phyloP scores from a whole-genome alignment of 2,797 vertebrate species.

The Microcaecilia unicolor region DNA sequence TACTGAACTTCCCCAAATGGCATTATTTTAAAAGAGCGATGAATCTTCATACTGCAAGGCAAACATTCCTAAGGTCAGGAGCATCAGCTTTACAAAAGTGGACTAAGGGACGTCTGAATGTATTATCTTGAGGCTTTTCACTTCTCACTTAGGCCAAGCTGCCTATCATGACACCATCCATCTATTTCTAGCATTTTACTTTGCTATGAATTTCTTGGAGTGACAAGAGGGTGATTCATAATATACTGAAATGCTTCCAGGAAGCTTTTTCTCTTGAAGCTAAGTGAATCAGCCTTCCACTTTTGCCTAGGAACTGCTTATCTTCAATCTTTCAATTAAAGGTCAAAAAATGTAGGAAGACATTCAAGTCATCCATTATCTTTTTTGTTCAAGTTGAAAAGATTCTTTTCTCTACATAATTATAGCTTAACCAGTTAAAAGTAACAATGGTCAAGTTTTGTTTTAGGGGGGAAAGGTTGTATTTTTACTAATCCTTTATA shows the following conservation, averaged over 20 bases:
- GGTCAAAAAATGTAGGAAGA: slow-evolving; percentile 53
- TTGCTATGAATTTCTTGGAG: slow-evolving; percentile 45
- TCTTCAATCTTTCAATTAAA: slow-evolving; percentile 67
- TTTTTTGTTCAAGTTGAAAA: slow-evolving; percentile 16
- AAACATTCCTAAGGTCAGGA: slow-evolving; percentile 40
- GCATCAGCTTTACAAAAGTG: slow-evolving; percentile 35
- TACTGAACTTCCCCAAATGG: slow-evolving; percentile 36
- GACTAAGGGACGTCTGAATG: slow-evolving; percentile 34
- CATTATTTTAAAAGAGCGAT: slow-evolving; percentile 34
- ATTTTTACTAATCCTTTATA: no score
- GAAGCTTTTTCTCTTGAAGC: slow-evolving; percentile 49
- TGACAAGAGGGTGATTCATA: slow-evolving; percentile 54
- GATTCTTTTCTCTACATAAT: slow-evolving; percentile 20
- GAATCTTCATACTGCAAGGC: slow-evolving; percentile 32
- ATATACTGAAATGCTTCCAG: slow-evolving; percentile 44
- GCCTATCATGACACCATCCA: slow-evolving; percentile 37
- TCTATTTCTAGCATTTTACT: slow-evolving; percentile 51
- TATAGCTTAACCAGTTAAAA: slow-evolving; percentile 17
- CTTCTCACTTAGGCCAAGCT: slow-evolving; percentile 34
- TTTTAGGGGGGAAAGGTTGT: no score
- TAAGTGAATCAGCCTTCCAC: slow-evolving; percentile 56
- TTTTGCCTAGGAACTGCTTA: slow-evolving; percentile 55
- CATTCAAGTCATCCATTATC: slow-evolving; percentile 33
- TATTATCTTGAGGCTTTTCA: slow-evolving; percentile 43
- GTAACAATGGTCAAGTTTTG: slow-evolving; percentile 3